A percentile compares a stretch with the other conserved stretches of the same genome.
phyloP scores from a whole-genome alignment of 2,113 vertebrate species.

The Plecotus auritus region DNA sequence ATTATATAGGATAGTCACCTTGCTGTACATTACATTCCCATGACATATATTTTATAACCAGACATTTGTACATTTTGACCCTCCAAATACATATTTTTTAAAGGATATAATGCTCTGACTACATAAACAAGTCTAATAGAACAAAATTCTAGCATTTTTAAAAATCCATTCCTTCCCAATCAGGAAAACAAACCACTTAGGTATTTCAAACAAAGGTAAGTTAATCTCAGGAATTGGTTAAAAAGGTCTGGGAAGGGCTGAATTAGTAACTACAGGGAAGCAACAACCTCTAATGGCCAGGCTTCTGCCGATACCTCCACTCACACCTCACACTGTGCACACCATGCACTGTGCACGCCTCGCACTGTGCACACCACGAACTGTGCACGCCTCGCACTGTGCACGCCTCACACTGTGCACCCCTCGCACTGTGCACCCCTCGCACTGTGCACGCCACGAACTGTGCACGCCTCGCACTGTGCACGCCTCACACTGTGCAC shows the following conservation, averaged over 20 bases:
- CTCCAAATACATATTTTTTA: not conserved
- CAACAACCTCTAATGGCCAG: not conserved
- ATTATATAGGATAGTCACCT: too few relatives aligned
- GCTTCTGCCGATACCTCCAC: rapidly evolving
- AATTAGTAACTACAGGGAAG: too few relatives aligned
- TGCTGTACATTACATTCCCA: not conserved
- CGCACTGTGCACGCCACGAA: too few relatives aligned
- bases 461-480: too few relatives aligned
- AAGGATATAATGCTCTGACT: not conserved
- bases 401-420: not conserved
- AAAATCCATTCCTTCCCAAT: not conserved
- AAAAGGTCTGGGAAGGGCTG: not conserved
- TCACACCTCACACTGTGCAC: not conserved
- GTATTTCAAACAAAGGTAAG: not conserved
- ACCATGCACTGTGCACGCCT: not conserved
- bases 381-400: not conserved
- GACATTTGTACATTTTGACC: not conserved
- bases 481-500: not conserved
- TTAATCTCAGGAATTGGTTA: not conserved
- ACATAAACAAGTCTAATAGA: not conserved
- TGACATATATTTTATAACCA: not conserved
- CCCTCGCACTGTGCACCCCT: too few relatives aligned
- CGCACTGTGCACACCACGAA: not conserved
- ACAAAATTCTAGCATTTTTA: not conserved
- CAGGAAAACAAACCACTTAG: not conserved